phyloP scores from a whole-genome alignment of 2,797 vertebrate species.

The Hypotaenidia okinawae region DNA sequence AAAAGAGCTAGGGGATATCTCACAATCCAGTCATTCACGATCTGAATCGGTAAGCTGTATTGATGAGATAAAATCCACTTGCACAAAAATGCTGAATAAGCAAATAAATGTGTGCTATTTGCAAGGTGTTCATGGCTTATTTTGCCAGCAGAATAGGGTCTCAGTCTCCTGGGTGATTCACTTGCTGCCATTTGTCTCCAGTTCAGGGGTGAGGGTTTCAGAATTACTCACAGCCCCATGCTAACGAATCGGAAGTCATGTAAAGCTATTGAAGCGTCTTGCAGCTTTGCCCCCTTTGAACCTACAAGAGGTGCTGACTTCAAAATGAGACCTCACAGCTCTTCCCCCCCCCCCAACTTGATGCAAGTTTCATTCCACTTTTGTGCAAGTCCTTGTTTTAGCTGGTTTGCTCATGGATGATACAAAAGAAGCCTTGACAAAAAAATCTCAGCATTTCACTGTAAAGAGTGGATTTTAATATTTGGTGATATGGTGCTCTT shows the following conservation, averaged over 20 bases:
- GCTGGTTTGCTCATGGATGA: neutral
- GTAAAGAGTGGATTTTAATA: neutral
- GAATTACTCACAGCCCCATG: slow-evolving; percentile 2
- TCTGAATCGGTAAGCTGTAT: neutral
- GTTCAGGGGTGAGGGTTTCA: slow-evolving; percentile 4
- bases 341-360: neutral
- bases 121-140: neutral
- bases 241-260: neutral
- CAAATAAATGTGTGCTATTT: neutral
- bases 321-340: neutral
- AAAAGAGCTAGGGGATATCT: neutral
- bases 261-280: neutral
- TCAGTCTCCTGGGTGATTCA: neutral
- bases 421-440: neutral
- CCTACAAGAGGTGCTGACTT: neutral
- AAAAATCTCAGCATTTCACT: neutral
- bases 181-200: neutral
- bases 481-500: neutral
- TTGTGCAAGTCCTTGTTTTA: neutral
- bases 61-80: neutral
- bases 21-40: neutral
- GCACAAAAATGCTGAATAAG: neutral
- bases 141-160: neutral
- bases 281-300: neutral
- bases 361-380: neutral